These are phyloP conservation scores for Diadema setosum DNA, from an alignment of 35 echinoderm and acorn worm species.

Conservation along the genomic window DNA sequence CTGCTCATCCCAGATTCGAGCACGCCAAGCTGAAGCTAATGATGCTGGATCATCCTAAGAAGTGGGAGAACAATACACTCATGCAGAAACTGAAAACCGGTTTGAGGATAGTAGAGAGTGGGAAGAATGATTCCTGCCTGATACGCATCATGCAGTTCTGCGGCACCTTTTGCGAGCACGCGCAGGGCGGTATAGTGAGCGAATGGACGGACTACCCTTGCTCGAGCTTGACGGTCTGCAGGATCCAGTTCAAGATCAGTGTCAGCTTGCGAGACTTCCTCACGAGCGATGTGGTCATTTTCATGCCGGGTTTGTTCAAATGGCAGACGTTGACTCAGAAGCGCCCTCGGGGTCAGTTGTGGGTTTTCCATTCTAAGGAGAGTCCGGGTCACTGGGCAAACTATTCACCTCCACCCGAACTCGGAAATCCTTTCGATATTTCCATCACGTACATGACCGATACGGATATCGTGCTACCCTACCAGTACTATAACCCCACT, in stretches of 20 bases:
- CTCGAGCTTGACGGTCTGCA: no score
- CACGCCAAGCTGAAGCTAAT: no score
- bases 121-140: no score
- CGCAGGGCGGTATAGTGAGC: no score
- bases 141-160: no score
- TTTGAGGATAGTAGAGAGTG: no score
- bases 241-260: not conserved
- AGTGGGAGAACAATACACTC: no score
- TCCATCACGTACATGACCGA: constrained; percentile 19
- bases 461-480: constrained; percentile 50
- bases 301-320: not conserved
- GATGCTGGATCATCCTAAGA: no score
- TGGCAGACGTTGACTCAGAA: not conserved
- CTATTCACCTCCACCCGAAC: constrained; percentile 13
- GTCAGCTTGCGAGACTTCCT: not conserved
- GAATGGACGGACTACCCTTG: no score
- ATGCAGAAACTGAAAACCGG: no score
- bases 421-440: constrained; percentile 42
- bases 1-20: no score
- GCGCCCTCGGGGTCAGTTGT: constrained; percentile 33
- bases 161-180: no score
- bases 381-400: constrained; percentile 27
- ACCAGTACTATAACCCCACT: constrained; percentile 1
- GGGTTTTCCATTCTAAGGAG: constrained; percentile 74
- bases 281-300: not conserved